These are phyloP conservation scores for Hippopotamyrus pictus DNA, from an alignment of 2,797 vertebrate genomes.

Conservation along the genomic window DNA sequence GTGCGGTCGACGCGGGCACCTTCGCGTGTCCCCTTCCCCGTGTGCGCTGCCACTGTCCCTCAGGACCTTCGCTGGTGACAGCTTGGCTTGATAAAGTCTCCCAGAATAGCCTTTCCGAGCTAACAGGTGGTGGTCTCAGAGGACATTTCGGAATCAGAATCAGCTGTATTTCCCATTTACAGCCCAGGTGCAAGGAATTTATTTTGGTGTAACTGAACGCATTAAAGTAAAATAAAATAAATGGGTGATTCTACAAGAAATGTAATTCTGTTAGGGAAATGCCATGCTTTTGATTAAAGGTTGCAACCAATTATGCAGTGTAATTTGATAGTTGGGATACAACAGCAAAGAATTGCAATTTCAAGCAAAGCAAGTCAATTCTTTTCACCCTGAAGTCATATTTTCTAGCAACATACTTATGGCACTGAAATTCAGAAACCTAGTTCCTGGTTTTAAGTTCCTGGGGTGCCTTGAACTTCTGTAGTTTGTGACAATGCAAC, in stretches of 20 bases:
- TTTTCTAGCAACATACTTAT: neutral
- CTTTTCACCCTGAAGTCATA: neutral
- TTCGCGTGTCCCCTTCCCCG: neutral
- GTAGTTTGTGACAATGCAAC: neutral
- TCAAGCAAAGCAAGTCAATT: neutral
- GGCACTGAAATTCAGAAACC: neutral
- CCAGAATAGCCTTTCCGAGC: neutral
- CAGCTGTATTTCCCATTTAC: neutral
- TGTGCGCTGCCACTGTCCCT: neutral
- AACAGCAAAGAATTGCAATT: neutral
- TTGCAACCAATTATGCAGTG: neutral
- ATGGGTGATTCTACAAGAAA: neutral
- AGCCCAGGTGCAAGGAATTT: neutral
- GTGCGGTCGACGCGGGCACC: constrained; percentile 50
- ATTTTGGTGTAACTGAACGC: neutral
- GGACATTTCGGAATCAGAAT: neutral
- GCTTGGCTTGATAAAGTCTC: neutral
- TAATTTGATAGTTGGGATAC: neutral
- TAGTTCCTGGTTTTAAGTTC: neutral
- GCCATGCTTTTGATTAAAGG: neutral
- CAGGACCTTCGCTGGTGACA: neutral
- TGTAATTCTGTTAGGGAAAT: neutral
- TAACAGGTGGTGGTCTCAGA: neutral
- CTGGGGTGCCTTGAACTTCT: neutral
- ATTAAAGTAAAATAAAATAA: neutral